phyloP scores from a whole-genome alignment of 1,140 invertebrate genomes.

The Eumeta japonica region DNA sequence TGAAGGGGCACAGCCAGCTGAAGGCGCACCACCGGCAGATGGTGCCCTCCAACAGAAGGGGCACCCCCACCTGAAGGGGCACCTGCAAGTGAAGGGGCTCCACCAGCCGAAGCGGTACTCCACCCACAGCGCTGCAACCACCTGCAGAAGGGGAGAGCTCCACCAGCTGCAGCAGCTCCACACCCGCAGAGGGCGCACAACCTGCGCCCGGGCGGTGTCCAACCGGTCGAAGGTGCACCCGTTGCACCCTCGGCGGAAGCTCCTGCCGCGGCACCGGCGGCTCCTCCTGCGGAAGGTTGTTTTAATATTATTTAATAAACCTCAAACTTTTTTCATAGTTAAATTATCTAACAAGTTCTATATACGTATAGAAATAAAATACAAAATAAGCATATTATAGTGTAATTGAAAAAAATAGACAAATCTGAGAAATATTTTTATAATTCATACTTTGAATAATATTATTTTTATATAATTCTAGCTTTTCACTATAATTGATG shows the following conservation, averaged over 20 bases:
- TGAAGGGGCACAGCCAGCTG: constrained; percentile 13
- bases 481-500: too few relatives aligned
- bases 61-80: constrained; percentile 16
- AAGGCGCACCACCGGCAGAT: constrained; percentile 14
- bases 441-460: too few relatives aligned
- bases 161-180: constrained; percentile 11
- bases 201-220: too few relatives aligned
- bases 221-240: too few relatives aligned
- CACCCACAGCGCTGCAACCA: constrained; percentile 4
- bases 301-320: too few relatives aligned
- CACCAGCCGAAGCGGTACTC: constrained; percentile 11
- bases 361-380: too few relatives aligned
- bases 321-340: too few relatives aligned
- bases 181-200: constrained; percentile 11
- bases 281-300: constrained; percentile 14
- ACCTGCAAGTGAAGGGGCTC: constrained; percentile 8
- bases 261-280: constrained; percentile 11
- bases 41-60: constrained; percentile 18
- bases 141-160: constrained; percentile 9
- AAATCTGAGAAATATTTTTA: too few relatives aligned
- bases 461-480: too few relatives aligned
- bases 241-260: constrained; percentile 16
- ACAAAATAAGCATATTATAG: too few relatives aligned
- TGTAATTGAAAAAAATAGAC: too few relatives aligned
- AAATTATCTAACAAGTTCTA: too few relatives aligned